Conservation (phyloP, 2,113 vertebrate genomes). For the Ellobius talpinus region DNA sequence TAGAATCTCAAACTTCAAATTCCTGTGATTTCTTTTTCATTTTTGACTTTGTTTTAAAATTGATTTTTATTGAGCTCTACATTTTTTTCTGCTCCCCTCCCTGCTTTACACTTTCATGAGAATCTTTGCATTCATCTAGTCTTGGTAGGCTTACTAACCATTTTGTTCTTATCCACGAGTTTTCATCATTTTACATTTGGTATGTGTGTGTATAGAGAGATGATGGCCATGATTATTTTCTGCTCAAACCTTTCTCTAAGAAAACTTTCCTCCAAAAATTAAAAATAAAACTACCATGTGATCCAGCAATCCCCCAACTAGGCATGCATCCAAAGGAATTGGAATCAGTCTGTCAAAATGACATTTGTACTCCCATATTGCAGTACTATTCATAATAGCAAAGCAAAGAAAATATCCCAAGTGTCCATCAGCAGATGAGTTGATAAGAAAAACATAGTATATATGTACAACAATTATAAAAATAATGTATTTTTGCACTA, state of each 20-base stretch:
- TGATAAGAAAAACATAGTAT: neutral
- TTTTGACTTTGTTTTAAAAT: no score
- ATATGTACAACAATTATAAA: neutral
- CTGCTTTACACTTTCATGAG: neutral
- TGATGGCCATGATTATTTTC: neutral
- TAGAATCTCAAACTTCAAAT: neutral
- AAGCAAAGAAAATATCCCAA: neutral
- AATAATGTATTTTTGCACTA: neutral
- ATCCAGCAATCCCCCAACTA: neutral
- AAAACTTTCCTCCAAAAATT: neutral
- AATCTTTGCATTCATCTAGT: neutral
- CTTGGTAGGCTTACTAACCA: neutral
- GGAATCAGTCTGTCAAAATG: neutral
- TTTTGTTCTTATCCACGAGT: neutral
- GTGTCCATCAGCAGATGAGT: neutral
- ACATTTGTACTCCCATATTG: slow-evolving; percentile 1
- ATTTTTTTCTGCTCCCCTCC: no score
- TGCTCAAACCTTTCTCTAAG: neutral
- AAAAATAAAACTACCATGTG: neutral
- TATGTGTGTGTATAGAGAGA: neutral
- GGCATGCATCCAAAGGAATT: neutral
- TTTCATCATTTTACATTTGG: neutral
- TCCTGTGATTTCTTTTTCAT: neutral
- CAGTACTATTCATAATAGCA: neutral
- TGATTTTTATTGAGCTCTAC: no score